Evolutionary conservation across 2,113 vertebrate species (phyloP), one percentile per base, ranked within the genome.

Genomic region (Corapipo altera): DNA sequence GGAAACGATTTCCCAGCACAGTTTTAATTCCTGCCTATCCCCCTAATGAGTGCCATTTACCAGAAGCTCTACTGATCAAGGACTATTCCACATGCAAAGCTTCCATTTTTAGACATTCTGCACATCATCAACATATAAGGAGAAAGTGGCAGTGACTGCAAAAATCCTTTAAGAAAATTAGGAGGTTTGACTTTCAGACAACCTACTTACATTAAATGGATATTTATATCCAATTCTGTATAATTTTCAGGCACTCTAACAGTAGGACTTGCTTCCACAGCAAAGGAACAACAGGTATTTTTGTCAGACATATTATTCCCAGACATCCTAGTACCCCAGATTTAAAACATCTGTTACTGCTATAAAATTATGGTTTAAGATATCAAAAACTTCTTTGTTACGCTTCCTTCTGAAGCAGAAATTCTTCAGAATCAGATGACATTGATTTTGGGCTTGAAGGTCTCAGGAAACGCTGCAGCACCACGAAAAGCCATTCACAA

Each of bases 1-100:
- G 6, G 55, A 88, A 95, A 33, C 33, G 17, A 94, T 74, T 95
- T 95, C 80, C 93, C 91, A 91, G 89, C 93, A 86, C 76, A 72
- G 61, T 49, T 46, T 89, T 85, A 92, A 95, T 81, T 95, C 91
- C 77, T 73, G 69, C 46, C 91, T 91, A 86, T 88, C 78, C 48
- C 76, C 64, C 43, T 93, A 95, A 91, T 43, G 81, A 91, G 71
- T 9, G 66, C 30, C 66, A 73, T 93, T 95, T 93, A 89, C 88
- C 89, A 61, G 64, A 85, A 88, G 94, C 77, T 91, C 87, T 33
- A 24, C 70, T 62, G 91, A 89, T 93, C n/a, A 62, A 94, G 84
- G 57, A 48, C 76, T 87, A 23, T 23, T 78, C 73, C 61, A 69
- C 33, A n/a, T 27, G 84, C 73, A 89, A 89, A 85, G 74, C 33